Conservation (phyloP, 2,888 invertebrate genomes). For the Apocheima hispidaria region DNA sequence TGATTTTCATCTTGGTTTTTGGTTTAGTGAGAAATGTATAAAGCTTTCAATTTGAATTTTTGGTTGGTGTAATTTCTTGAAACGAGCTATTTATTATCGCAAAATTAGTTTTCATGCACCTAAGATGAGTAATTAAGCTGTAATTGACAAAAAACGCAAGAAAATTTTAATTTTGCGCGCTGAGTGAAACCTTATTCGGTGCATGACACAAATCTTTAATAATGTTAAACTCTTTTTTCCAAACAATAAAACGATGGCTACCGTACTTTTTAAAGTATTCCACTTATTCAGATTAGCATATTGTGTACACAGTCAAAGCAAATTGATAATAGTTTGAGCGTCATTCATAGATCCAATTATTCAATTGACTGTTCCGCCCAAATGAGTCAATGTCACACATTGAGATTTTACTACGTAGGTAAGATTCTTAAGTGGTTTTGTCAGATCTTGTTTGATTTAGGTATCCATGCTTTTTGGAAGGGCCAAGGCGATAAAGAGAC, state of each 20-base stretch:
- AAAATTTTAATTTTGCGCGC: no score
- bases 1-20: no score
- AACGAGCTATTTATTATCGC: no score
- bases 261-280: constrained; percentile 21
- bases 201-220: not conserved
- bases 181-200: no score
- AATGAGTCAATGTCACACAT: constrained; percentile 60
- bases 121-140: no score
- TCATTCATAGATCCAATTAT: constrained; percentile 53
- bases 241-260: not conserved
- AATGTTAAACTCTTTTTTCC: not conserved
- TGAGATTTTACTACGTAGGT: not conserved
- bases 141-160: no score
- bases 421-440: not conserved
- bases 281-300: constrained; percentile 31
- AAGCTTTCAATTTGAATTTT: no score
- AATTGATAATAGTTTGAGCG: constrained; percentile 48
- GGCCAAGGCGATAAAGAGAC: constrained; percentile 84
- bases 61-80: no score
- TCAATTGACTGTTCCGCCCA: constrained; percentile 58
- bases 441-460: constrained; percentile 47
- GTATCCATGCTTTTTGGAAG: constrained; percentile 86
- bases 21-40: no score
- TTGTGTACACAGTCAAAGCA: constrained; percentile 37
- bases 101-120: no score